These are phyloP conservation scores for Upupa epops DNA, from an alignment of 2,113 vertebrate genomes.

Conservation along the genomic window DNA sequence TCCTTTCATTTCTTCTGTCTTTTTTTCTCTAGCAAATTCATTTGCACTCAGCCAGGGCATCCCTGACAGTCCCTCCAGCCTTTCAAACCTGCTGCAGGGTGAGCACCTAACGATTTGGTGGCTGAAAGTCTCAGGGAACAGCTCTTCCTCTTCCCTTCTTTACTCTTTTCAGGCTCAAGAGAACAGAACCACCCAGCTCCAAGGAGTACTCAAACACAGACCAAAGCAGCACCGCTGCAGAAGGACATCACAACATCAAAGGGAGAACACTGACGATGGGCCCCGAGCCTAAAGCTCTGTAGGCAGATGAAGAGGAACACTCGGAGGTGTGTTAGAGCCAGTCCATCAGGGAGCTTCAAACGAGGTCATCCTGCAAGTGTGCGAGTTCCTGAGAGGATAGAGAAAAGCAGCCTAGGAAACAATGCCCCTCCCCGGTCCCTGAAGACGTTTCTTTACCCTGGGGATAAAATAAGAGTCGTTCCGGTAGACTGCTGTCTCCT, in stretches of 20 bases:
- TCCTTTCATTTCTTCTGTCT: neutral
- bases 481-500: neutral
- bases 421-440: accelerated
- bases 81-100: neutral
- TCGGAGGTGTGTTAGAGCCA: neutral
- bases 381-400: neutral
- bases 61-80: neutral
- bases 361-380: neutral
- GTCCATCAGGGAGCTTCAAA: neutral
- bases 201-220: neutral
- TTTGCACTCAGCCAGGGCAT: neutral
- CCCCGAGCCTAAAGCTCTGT: neutral
- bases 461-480: neutral
- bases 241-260: neutral
- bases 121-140: neutral
- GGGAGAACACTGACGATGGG: neutral
- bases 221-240: neutral
- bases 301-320: neutral
- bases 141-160: neutral
- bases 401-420: neutral
- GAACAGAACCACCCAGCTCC: neutral
- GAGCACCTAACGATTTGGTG: neutral
- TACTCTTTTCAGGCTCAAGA: neutral
- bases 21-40: neutral
- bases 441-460: neutral